Evolutionary conservation across 1,140 invertebrate genomes (phyloP), one percentile per base, ranked within the genome.

Genomic region (Thalassaphorura encarpata): DNA sequence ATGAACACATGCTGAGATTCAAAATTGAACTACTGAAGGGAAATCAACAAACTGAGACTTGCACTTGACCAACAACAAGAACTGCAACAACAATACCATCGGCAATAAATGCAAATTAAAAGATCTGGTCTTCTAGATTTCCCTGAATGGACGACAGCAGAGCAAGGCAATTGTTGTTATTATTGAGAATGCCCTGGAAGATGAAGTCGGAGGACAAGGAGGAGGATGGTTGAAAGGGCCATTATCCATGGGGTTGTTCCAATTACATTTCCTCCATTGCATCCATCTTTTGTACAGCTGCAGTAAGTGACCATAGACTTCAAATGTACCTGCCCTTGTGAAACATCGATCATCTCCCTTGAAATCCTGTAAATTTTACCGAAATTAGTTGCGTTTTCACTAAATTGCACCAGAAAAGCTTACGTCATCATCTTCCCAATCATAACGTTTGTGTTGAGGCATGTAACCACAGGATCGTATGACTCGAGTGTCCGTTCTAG

Each of bases 271-370:
- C n/a, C 77, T 23, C 70, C 67, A 65, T 89, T 89, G 71, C 86
- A 89, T 4, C 84, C 72, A 62, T 84, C 80, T 8, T 76, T 76
- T 56, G 79, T 80, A 67, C 86, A 89, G 24, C 83, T 76, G 69
- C 86, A 89, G 66, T 87, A 87, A 2, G 72, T 72, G 40, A 82
- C 78, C 43, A 80, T n/a, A 76, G 1, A 88, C 78, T 53, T 88
- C 83, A 53, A 84, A 82, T 4, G 82, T 86, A 11, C 85, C 85
- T 0, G 77, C 76, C 59, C 83, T 42, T 23, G 40, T 60, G 58
- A 50, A 66, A 40, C 63, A 66, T n/a, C 52, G 27, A 18, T 56
- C 59, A n/a, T 50, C 52, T 28, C 23, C 26, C 19, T 19, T 19
- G 16, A 36, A 23, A 4, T 55, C 13, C 23, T 31, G 39, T 4